Percentiles rank a stretch among this genome's conserved stretches.
These are phyloP conservation scores for Syngnathus rostellatus DNA, from an alignment of 2,797 vertebrate genomes.

Conservation along the genomic window DNA sequence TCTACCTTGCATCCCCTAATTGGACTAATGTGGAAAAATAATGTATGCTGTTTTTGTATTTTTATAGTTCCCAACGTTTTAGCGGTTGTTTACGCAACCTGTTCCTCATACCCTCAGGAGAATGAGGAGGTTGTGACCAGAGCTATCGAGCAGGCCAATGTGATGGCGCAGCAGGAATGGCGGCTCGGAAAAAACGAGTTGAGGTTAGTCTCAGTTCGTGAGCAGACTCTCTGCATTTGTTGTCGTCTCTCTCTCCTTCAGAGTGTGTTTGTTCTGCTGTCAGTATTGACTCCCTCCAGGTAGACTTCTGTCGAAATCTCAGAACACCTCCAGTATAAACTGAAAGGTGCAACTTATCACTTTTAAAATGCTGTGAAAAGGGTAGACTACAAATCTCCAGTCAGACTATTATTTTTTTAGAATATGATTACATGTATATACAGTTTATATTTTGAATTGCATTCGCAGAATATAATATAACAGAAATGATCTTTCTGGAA, in stretches of 20 bases:
- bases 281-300: constrained; percentile 28
- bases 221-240: constrained; percentile 9
- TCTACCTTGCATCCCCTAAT: background rate
- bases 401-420: background rate
- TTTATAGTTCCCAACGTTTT: constrained; percentile 71
- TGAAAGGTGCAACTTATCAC: constrained; percentile 20
- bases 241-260: constrained; percentile 17
- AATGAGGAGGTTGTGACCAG: constrained; percentile 77
- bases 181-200: constrained; percentile 62
- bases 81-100: constrained; percentile 82
- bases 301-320: constrained; percentile 29
- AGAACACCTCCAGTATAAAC: constrained; percentile 22
- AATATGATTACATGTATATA: background rate
- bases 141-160: constrained; percentile 60
- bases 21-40: background rate
- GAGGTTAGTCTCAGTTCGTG: constrained; percentile 54
- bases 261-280: constrained; percentile 25
- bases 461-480: constrained; percentile 11
- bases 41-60: constrained; percentile 13
- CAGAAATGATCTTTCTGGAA: constrained; percentile 20
- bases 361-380: constrained; percentile 32
- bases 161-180: constrained; percentile 41
- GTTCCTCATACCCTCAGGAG: constrained; percentile 79
- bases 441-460: background rate
- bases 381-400: constrained; percentile 6